Base-by-base conservation (phyloP, 2,113 vertebrate genomes). In the Marmota flaviventris region DNA sequence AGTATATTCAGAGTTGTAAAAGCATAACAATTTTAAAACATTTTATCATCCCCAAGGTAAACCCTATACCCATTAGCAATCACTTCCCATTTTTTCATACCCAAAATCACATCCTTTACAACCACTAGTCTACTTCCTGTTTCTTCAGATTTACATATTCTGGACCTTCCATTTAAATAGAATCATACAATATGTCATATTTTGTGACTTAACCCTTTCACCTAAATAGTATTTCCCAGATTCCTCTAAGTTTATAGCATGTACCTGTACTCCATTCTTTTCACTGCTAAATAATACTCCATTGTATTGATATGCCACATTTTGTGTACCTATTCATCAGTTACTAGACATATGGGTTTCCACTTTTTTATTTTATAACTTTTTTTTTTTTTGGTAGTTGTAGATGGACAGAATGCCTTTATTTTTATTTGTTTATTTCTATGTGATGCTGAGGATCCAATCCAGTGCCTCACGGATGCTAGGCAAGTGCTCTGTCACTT, bases 1-100 rank as follows among this genome's bases (percentile, higher is more conserved):
- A 69, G 17, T 75, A 65, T 92, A 48, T 89, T 89, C 45, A 79
- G 85, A 82, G 22, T 91, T 87, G 16, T 91, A 9, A 34, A 91
- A 2, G 2, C 9, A 53, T 65, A 11, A 42, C 34, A 42, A n/a
- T 92, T 94, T 76, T 65, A 88, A 48, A 77, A 84, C 42, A 88
- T 48, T 77, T 51, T 17, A 45, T 82, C 8, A 45, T 32, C 42
- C 63, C 51, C 29, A n/a, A 70, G 91, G 58, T 67, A 67, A 90
- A 37, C 10, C 10, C 2, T 85, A 4, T 67, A 27, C 25, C 2
- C 2, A 32, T 63, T 73, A 83, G 34, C 34, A 61, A 8, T 77
- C 17, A 58, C 2, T 85, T 11, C 45, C 8, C 16, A 29, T 81
- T 95, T 85, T 25, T 24, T 18, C 20, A 32, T 16, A 25, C 5